These are phyloP conservation scores for Sesia apiformis DNA, from an alignment of 2,888 invertebrate species.

Conservation along the genomic window DNA sequence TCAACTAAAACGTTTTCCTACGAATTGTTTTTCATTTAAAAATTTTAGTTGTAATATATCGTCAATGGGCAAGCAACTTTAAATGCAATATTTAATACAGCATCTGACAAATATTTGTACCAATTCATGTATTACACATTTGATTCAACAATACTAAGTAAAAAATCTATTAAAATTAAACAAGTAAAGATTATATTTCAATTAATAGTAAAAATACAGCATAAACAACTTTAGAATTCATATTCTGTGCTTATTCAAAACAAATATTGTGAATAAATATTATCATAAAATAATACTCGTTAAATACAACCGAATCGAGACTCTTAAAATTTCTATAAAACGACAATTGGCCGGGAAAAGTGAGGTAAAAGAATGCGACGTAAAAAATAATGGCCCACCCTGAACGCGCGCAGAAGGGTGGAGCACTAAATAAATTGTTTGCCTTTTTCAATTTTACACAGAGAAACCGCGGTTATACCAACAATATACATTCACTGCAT, in stretches of 20 bases:
- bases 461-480: constrained; percentile 12
- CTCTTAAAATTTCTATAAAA: constrained; percentile 57
- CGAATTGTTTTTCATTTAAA: too few species aligned
- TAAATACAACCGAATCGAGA: constrained; percentile 11
- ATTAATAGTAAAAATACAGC: background rate
- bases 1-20: too few species aligned
- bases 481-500: background rate
- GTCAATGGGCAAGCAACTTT: too few species aligned
- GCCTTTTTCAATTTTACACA: constrained; percentile 56
- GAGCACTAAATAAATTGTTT: constrained; percentile 60
- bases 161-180: background rate
- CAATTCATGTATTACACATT: too few species aligned
- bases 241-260: too few species aligned
- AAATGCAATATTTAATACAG: too few species aligned
- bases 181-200: background rate
- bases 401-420: constrained; percentile 35
- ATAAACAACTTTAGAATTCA: too few species aligned
- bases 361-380: constrained; percentile 52
- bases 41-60: too few species aligned
- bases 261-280: too few species aligned
- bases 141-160: background rate
- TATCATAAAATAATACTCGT: background rate
- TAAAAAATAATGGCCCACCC: constrained; percentile 65
- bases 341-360: constrained; percentile 53
- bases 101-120: too few species aligned